Percentiles rank a stretch among this genome's conserved stretches.
Conservation (phyloP, 2,888 invertebrate species). For the Drosophila emarginata region DNA sequence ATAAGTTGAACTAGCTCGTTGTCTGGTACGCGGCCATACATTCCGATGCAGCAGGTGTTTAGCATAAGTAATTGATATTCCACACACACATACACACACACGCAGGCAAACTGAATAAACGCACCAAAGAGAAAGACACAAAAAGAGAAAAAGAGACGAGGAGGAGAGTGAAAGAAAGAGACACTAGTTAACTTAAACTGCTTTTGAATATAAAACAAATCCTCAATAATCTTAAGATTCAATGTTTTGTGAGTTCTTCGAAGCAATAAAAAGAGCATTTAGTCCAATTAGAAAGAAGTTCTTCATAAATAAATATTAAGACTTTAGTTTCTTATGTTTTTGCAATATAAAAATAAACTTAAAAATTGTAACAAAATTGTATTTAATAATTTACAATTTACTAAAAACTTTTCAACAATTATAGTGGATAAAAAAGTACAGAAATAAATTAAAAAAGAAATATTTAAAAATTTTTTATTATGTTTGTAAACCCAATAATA, state of each 20-base stretch:
- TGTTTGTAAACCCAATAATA: too few species aligned
- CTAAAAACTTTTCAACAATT: too few species aligned
- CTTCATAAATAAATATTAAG: background rate
- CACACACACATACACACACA: slow-evolving; percentile 52
- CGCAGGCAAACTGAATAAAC: slow-evolving; percentile 18
- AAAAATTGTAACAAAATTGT: too few species aligned
- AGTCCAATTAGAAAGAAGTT: too few species aligned
- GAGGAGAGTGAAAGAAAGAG: background rate
- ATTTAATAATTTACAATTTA: too few species aligned
- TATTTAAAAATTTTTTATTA: too few species aligned
- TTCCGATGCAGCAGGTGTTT: slow-evolving; percentile 83
- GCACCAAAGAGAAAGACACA: too few species aligned
- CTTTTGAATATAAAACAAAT: background rate
- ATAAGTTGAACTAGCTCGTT: slow-evolving; percentile 46
- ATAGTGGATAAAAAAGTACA: too few species aligned
- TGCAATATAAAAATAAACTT: too few species aligned
- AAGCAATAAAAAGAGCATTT: too few species aligned
- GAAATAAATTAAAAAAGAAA: too few species aligned
- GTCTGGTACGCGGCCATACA: slow-evolving; percentile 57
- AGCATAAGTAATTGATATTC: slow-evolving; percentile 83
- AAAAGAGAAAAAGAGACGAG: slow-evolving; percentile 14
- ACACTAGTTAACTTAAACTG: slow-evolving; percentile 4
- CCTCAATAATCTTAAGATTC: background rate
- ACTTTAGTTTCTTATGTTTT: too few species aligned
- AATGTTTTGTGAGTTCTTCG: background rate